Base-by-base conservation (phyloP, 2,113 vertebrate species). In the Psammodynastes pulverulentus region DNA sequence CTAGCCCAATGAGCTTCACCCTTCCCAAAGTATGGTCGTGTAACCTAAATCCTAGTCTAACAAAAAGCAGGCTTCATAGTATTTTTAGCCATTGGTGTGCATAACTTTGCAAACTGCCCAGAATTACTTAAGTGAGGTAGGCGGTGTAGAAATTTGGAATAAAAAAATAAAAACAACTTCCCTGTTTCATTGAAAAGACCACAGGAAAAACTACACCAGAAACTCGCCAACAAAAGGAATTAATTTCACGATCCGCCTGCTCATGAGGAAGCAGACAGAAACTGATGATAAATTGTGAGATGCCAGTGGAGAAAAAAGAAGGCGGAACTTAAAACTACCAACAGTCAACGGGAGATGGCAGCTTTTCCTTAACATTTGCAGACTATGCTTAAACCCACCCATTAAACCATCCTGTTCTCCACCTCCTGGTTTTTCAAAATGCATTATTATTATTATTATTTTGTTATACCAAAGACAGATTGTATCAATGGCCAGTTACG, bases 311-410 rank as follows among this genome's bases (percentile, higher is more conserved):
- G 46, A 29, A 49, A 29, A n/a, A 87, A 29, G 67, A 26, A 56
- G 10, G 1, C 3, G 26, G 53, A 84, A 91, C 8, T 39, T n/a
- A 67, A 91, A 23, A 34, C 48, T 91, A 58, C 90, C 89, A 23
- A 43, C 45, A 89, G 17, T 29, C 91, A 92, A 72, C 56, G 79
- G 86, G 23, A 87, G 91, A 46, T 56, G 79, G 88, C 91, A 92
- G 79, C 72, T 92, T 51, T 89, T 86, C 21, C 79, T 51, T 34
- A 58, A 23, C 49, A 19, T 85, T 89, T 43, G 15, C 26, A 3
- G 10, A n/a, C 0, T 1, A 2, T 23, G 45, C 26, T 17, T 48
- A 26, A 3, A 21, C 2, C 23, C 23, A 13, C 2, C 12, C 8
- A 34, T 51, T 45, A 84, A 19, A 19, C 79, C 79, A 45, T 84